Evolutionary conservation across 2,797 vertebrate genomes (phyloP).

Genomic region (Ptychadena robeensis): DNA sequence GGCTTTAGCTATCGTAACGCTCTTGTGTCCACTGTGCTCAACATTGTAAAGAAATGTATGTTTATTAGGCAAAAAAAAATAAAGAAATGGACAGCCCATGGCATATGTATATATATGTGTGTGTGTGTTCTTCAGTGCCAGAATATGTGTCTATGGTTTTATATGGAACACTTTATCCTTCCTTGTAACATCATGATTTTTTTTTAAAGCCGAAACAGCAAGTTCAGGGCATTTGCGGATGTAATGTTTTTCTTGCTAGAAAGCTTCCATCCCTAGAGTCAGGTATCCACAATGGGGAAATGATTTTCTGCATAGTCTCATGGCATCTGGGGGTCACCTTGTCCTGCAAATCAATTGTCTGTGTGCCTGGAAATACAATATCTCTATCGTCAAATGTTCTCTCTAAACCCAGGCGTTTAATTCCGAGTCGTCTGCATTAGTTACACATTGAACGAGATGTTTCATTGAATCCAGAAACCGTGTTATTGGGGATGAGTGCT

Average conservation of each 20-base stretch:
- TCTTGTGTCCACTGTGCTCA: too few relatives aligned
- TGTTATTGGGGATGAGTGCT: not conserved
- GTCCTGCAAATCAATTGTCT: slow-evolving; percentile 36
- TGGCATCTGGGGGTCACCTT: slow-evolving; percentile 42
- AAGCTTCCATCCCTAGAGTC: slow-evolving; percentile 17
- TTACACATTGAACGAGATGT: not conserved
- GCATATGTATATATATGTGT: too few relatives aligned
- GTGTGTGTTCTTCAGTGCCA: too few relatives aligned
- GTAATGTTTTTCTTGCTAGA: slow-evolving; percentile 1
- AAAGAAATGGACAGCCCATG: too few relatives aligned
- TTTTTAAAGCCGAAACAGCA: too few relatives aligned
- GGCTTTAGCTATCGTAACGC: too few relatives aligned
- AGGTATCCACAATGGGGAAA: not conserved
- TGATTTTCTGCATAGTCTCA: not conserved
- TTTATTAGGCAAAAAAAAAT: too few relatives aligned
- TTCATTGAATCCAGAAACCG: slow-evolving; percentile 1
- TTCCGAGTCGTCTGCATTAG: not conserved
- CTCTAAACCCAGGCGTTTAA: not conserved
- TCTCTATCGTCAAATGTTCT: not conserved
- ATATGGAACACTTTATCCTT: not conserved
- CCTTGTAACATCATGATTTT: not conserved
- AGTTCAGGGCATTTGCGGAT: not conserved
- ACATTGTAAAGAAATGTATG: too few relatives aligned
- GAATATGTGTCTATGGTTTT: too few relatives aligned
- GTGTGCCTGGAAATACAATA: slow-evolving; percentile 10